Evolutionary conservation across 2,797 vertebrate species (phyloP).

Genomic region (Gymnothorax javanicus): DNA sequence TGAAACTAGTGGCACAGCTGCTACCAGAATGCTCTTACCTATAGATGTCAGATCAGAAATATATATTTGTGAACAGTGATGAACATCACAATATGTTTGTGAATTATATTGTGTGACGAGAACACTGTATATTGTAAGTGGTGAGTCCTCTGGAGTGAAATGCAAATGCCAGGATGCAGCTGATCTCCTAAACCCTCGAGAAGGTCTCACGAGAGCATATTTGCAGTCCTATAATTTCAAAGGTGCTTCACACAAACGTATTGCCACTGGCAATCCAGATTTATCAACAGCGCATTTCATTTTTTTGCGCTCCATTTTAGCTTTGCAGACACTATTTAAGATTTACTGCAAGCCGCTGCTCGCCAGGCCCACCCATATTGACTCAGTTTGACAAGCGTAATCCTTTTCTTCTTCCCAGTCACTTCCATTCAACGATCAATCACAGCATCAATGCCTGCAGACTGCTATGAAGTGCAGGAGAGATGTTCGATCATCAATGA

Average conservation of each 20-base stretch:
- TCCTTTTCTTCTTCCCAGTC: constrained; percentile 87
- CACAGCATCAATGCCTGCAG: constrained; percentile 84
- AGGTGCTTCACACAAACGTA: constrained; percentile 51
- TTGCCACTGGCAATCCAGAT: constrained; percentile 61
- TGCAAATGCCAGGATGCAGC: constrained; percentile 67
- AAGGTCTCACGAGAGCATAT: constrained; percentile 64
- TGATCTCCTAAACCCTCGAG: constrained; percentile 67
- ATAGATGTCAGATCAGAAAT: neutral
- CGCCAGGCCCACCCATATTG: constrained; percentile 73
- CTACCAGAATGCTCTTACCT: neutral
- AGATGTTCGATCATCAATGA: constrained; percentile 80
- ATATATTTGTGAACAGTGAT: neutral
- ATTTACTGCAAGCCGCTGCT: constrained; percentile 84
- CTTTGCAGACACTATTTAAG: constrained; percentile 81
- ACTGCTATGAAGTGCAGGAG: constrained; percentile 85
- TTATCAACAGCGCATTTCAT: constrained; percentile 39
- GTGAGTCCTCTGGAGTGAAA: constrained; percentile 44
- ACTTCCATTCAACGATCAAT: constrained; percentile 89
- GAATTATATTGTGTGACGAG: neutral
- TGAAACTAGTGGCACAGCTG: neutral
- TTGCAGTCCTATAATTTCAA: constrained; percentile 70
- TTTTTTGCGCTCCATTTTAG: constrained; percentile 62
- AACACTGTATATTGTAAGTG: neutral
- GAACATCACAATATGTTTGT: neutral
- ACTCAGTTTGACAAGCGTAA: constrained; percentile 87